Evolutionary conservation across 2,888 invertebrate genomes (phyloP).

Genomic region (Cheilosia vulpina): DNA sequence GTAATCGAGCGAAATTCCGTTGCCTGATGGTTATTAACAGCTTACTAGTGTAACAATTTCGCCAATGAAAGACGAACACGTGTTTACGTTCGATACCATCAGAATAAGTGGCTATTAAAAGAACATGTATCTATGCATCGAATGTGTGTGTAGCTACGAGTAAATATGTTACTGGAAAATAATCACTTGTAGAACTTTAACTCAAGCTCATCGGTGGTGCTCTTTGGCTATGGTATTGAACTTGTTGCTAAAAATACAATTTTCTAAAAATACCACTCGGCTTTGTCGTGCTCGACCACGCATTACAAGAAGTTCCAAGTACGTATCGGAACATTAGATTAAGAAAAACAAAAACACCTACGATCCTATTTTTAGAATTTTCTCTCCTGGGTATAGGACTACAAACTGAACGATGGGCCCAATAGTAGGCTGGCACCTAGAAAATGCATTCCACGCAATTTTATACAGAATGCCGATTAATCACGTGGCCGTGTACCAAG

Average conservation of each 20-base stretch:
- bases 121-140: no score
- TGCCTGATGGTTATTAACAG: no score
- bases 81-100: no score
- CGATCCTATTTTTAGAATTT: slow-evolving; percentile 58
- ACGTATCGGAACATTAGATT: slow-evolving; percentile 42
- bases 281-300: slow-evolving; percentile 45
- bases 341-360: slow-evolving; percentile 21
- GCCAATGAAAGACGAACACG: no score
- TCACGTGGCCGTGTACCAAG: slow-evolving; percentile 41
- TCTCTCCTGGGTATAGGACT: slow-evolving; percentile 19
- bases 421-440: background rate
- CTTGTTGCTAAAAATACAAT: slow-evolving; percentile 59
- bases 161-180: slow-evolving; percentile 13
- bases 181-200: slow-evolving; percentile 44
- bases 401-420: slow-evolving; percentile 15
- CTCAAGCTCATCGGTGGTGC: slow-evolving; percentile 45
- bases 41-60: no score
- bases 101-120: no score
- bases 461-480: slow-evolving; percentile 57
- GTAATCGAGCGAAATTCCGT: no score
- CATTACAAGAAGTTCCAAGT: slow-evolving; percentile 19
- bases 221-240: slow-evolving; percentile 12
- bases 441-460: background rate
- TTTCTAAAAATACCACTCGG: slow-evolving; percentile 56
- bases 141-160: no score